Evolutionary conservation across 2,797 vertebrate genomes (phyloP).

Genomic region (Artibeus jamaicensis): DNA sequence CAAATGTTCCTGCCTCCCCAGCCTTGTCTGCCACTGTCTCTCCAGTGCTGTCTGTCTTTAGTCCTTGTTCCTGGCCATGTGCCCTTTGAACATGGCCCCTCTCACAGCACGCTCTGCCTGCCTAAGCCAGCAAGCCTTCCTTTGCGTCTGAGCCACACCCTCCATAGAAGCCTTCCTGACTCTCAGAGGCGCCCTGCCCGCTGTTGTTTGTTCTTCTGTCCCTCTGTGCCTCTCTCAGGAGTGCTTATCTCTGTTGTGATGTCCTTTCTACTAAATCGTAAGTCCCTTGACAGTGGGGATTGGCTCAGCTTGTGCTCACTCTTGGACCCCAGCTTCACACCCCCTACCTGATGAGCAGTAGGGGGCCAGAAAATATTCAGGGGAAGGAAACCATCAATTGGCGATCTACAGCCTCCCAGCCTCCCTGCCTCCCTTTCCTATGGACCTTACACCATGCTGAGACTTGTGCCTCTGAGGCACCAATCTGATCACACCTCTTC

Average conservation of each 20-base stretch:
- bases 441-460: not conserved
- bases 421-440: not conserved
- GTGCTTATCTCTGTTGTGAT: not conserved
- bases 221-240: not conserved
- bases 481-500: not conserved
- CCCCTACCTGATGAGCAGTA: not conserved
- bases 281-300: not conserved
- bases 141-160: not conserved
- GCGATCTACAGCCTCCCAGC: not conserved
- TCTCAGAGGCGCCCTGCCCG: not conserved
- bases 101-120: not conserved
- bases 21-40: not conserved
- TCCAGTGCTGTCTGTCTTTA: not conserved
- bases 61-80: not conserved
- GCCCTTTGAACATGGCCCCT: not conserved
- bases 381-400: not conserved
- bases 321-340: not conserved
- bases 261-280: not conserved
- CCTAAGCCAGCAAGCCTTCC: not conserved
- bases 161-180: not conserved
- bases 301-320: not conserved
- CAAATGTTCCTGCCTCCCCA: too few relatives aligned
- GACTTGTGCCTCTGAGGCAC: not conserved
- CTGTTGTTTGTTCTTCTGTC: not conserved
- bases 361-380: rapidly evolving